Evolutionary conservation across 2,797 vertebrate genomes (phyloP).

Genomic region (Anableps anableps): DNA sequence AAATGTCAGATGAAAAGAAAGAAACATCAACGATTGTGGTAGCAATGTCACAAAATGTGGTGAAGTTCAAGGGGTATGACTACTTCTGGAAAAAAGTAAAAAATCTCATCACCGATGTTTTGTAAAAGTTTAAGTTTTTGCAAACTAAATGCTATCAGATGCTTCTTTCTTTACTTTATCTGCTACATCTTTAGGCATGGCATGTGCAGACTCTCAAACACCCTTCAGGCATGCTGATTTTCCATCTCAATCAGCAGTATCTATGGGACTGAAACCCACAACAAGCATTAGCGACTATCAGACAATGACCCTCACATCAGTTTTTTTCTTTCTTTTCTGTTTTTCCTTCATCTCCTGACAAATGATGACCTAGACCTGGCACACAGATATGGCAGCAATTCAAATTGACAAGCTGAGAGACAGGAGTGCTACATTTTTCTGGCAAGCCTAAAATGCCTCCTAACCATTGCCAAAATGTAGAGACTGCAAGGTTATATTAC

Average conservation of each 20-base stretch:
- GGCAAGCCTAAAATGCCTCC: conserved; percentile 26
- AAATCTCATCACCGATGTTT: not conserved
- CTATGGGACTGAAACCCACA: conserved; percentile 47
- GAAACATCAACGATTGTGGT: not conserved
- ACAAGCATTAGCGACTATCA: conserved; percentile 58
- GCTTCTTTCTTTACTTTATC: not conserved
- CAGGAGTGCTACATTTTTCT: conserved; percentile 48
- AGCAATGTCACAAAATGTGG: not conserved
- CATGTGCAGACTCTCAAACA: not conserved
- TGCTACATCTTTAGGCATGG: not conserved
- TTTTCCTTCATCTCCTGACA: conserved; percentile 47
- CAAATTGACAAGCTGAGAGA: conserved; percentile 53
- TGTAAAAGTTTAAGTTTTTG: not conserved
- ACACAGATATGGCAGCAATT: conserved; percentile 54
- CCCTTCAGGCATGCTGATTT: conserved; percentile 41
- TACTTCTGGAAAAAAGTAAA: not conserved
- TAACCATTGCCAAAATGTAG: conserved; percentile 23
- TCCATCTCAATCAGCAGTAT: conserved; percentile 70
- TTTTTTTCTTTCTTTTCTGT: conserved; percentile 38
- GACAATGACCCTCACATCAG: conserved; percentile 66
- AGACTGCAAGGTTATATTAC: conserved; percentile 20
- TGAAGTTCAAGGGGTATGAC: not conserved
- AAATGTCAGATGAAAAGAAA: not conserved
- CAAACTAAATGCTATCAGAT: not conserved
- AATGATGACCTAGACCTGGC: conserved; percentile 65